Conservation (phyloP, 2,888 invertebrate species). For the Ashinkailepas kermadecensis region DNA sequence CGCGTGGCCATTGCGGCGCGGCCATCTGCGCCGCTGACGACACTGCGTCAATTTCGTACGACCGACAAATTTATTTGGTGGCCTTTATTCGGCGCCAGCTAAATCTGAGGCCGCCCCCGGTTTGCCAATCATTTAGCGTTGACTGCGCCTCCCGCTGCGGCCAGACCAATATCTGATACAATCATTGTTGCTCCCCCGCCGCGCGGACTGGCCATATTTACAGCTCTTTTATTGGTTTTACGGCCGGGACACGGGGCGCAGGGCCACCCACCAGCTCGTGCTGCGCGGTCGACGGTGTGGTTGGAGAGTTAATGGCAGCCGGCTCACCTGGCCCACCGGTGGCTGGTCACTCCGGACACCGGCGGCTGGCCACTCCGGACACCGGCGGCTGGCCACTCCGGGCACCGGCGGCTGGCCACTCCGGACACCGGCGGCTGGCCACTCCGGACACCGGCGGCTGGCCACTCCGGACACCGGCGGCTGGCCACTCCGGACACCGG, state of each 20-base stretch:
- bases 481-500: no score
- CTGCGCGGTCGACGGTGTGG: neutral
- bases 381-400: no score
- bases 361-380: neutral
- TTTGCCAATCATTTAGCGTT: slow-evolving; percentile 19
- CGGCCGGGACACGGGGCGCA: neutral
- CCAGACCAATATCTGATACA: slow-evolving; percentile 16
- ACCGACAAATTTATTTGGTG: neutral
- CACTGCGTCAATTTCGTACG: neutral
- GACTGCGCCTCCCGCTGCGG: neutral
- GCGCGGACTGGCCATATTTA: neutral
- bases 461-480: no score
- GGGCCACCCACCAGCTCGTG: neutral
- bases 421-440: no score
- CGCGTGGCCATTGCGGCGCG: neutral
- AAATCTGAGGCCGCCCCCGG: neutral
- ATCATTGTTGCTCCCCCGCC: slow-evolving; percentile 1
- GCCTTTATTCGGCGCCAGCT: neutral
- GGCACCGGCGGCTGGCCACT: no score
- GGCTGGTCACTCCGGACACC: neutral
- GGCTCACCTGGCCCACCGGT: neutral
- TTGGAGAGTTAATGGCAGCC: neutral
- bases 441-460: no score
- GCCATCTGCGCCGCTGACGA: neutral
- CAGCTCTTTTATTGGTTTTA: slow-evolving; percentile 22